Base-by-base conservation (phyloP, 2,888 invertebrate species). In the Chromoteleia sp. region DNA sequence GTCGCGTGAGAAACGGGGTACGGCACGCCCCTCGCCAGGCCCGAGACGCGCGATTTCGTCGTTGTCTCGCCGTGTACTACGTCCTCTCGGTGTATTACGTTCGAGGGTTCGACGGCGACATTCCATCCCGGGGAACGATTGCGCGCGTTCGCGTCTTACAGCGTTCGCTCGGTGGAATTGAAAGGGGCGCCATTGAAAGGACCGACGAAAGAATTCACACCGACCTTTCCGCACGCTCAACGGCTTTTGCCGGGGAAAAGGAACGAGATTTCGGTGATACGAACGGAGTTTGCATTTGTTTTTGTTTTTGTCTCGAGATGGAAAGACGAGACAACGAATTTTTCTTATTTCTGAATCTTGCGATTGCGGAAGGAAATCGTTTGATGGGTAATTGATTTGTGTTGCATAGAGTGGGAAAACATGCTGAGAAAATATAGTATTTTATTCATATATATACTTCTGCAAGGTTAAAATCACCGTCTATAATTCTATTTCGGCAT, bases 1-100 rank as follows among this genome's bases (percentile, higher is more conserved):
- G 79, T n/a, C 48, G 39, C 48, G 85, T 81, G 84, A 85, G 68
- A 75, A 75, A 78, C 65, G 71, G 76, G 79, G 52, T 68, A 87
- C 86, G 52, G 25, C 87, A 87, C 87, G 87, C 87, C 87, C 87
- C 85, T 86, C 82, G 63, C 73, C 78, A 8, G 17, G 17, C 10
- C 14, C 15, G 25, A 56, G 54, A 50, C 12, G 39, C 58, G 29
- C 21, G 43, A 29, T 59, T 41, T 59, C n/a, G 14, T 7, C 58
- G 12, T 36, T n/a, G 15, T n/a, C n/a, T n/a, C n/a, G n/a, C n/a
- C n/a, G n/a, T n/a, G n/a, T n/a, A n/a, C n/a, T n/a, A n/a, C 29
- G 6, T 45, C 45, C n/a, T 8, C 30, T n/a, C 45, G 5, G 45
- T 30, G 45, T 14, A 33, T 68, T 25, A 67, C 12, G 29, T 50